Evolutionary conservation across 1,140 invertebrate genomes (phyloP).

Genomic region (Pogonognathellus flavescens): DNA sequence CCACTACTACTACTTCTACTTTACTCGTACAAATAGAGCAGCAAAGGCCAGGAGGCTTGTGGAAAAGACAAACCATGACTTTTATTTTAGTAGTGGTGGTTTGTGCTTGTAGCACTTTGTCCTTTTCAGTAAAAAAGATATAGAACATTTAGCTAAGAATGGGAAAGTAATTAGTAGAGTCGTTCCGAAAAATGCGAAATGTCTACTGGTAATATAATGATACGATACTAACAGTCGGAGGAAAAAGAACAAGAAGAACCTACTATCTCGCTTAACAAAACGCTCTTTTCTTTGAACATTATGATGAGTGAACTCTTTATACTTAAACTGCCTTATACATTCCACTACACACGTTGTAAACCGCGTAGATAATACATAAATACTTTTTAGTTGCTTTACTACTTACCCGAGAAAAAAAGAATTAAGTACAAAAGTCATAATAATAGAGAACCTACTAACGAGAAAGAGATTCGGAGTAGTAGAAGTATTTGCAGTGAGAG

Average conservation of each 20-base stretch:
- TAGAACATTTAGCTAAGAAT: conserved; percentile 42
- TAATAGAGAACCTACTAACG: neutral
- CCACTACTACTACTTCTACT: no score
- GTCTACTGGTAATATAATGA: conserved; percentile 40
- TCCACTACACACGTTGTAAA: neutral
- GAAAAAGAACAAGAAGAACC: neutral
- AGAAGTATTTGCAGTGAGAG: neutral
- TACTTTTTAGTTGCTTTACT: conserved; percentile 40
- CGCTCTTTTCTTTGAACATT: neutral
- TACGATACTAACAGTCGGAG: conserved; percentile 14
- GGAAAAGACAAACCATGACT: no score
- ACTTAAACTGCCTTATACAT: neutral
- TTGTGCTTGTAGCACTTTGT: conserved; percentile 3
- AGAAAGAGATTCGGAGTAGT: no score
- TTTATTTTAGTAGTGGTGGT: neutral
- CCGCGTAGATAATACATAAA: conserved; percentile 32
- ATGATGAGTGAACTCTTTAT: neutral
- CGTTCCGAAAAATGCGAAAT: conserved; percentile 40
- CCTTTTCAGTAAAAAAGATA: neutral
- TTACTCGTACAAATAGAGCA: no score
- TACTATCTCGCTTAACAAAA: neutral
- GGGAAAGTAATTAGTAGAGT: conserved; percentile 44
- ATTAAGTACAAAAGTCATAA: conserved; percentile 28
- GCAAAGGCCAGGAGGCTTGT: no score
- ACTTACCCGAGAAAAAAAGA: conserved; percentile 39